phyloP scores from a whole-genome alignment of 2,113 vertebrate genomes.

The Heteronetta atricapilla region DNA sequence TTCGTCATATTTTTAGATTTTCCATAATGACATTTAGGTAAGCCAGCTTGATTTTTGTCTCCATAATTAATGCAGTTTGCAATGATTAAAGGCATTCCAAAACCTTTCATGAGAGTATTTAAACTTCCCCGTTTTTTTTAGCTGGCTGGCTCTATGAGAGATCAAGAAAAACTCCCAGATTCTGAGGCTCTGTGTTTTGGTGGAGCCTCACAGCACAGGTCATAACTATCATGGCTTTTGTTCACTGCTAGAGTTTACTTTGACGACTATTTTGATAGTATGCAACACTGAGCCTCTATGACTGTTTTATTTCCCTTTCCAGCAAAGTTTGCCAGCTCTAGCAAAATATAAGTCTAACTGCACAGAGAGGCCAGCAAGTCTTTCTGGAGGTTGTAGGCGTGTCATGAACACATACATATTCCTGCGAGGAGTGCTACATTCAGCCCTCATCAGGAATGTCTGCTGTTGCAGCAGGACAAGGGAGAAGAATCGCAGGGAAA shows the following conservation, averaged over 20 bases:
- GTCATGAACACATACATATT: fast-evolving
- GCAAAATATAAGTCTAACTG: neutral
- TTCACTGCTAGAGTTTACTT: neutral
- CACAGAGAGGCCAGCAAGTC: neutral
- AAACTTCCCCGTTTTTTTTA: neutral
- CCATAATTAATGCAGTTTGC: neutral
- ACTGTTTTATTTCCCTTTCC: neutral
- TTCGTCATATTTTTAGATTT: conserved; percentile 9
- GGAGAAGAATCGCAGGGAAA: neutral
- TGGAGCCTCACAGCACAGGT: neutral
- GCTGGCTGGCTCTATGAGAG: fast-evolving
- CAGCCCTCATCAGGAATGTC: neutral
- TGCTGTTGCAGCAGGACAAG: neutral
- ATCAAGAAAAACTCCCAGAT: neutral
- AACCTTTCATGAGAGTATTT: neutral
- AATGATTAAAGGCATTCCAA: conserved; percentile 22
- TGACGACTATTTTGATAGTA: neutral
- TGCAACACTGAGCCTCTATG: neutral
- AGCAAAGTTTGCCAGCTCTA: neutral
- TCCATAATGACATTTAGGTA: conserved; percentile 20
- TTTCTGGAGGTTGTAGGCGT: neutral
- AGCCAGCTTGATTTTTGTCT: conserved; percentile 30
- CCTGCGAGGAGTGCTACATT: neutral
- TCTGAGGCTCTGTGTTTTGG: neutral
- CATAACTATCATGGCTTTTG: neutral